Percentiles rank a stretch among this genome's conserved stretches.
These are phyloP conservation scores for Athalia circularis DNA, from an alignment of 2,888 invertebrate species.

Conservation along the genomic window DNA sequence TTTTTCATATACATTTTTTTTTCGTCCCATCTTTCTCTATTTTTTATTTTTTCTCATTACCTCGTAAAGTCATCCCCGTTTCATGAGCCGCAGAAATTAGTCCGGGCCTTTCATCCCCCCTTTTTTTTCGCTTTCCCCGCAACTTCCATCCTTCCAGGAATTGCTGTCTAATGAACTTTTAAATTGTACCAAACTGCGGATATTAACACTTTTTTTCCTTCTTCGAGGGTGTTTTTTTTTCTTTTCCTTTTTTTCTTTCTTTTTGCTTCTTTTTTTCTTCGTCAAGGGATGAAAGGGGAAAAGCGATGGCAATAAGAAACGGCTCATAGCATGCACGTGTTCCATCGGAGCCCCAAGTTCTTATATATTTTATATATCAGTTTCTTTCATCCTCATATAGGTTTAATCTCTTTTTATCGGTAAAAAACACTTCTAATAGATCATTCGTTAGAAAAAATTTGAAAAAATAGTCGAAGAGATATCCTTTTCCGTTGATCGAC, in stretches of 20 bases:
- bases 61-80: constrained; percentile 16
- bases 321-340: constrained; percentile 15
- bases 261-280: no score
- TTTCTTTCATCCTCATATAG: constrained; percentile 1
- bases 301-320: constrained; percentile 23
- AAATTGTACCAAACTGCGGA: constrained; percentile 33
- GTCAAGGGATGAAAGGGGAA: not conserved
- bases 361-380: not conserved
- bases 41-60: not conserved
- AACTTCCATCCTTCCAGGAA: not conserved
- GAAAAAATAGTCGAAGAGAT: no score
- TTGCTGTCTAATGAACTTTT: constrained; percentile 32
- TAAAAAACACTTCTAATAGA: no score
- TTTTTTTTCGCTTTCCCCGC: not conserved
- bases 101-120: not conserved
- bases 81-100: constrained; percentile 5
- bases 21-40: not conserved
- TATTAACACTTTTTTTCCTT: constrained; percentile 30
- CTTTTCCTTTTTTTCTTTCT: no score
- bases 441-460: no score
- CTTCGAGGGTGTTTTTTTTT: not conserved
- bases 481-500: no score
- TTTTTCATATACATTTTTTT: not conserved
- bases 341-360: constrained; percentile 5
- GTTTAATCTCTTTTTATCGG: no score